Evolutionary conservation across 2,113 vertebrate genomes (phyloP).

Genomic region (Epinephelus moara): DNA sequence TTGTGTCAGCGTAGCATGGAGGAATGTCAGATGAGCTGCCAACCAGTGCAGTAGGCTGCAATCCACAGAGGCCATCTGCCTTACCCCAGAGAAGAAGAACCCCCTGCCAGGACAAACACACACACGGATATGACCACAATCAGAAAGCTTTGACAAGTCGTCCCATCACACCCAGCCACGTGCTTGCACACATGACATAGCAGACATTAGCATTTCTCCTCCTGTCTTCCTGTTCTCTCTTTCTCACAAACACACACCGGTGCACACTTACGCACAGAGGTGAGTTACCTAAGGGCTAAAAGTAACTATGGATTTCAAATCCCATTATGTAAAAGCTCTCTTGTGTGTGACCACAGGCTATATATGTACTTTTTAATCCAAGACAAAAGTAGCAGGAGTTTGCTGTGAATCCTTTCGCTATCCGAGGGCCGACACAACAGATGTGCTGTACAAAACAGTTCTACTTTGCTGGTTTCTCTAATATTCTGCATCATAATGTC

Average conservation of each 20-base stretch:
- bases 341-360: conserved; percentile 61
- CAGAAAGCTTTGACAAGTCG: conserved; percentile 10
- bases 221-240: neutral
- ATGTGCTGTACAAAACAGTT: conserved; percentile 44
- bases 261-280: conserved; percentile 40
- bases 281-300: conserved; percentile 65
- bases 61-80: conserved; percentile 73
- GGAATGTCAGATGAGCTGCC: conserved; percentile 74
- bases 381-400: conserved; percentile 66
- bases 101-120: conserved; percentile 54
- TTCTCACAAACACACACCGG: conserved; percentile 21
- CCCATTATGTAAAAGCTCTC: conserved; percentile 72
- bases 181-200: conserved; percentile 30
- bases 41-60: conserved; percentile 69
- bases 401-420: conserved; percentile 39
- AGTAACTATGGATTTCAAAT: conserved; percentile 73
- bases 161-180: conserved; percentile 31
- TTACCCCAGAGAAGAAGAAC: conserved; percentile 46
- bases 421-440: conserved; percentile 45
- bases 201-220: conserved; percentile 12
- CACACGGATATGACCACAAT: conserved; percentile 14
- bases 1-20: conserved; percentile 67
- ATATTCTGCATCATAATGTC: conserved; percentile 29
- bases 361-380: conserved; percentile 71
- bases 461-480: conserved; percentile 25